Evolutionary conservation across 2,888 invertebrate genomes (phyloP).

Genomic region (Drosophila neotestacea): DNA sequence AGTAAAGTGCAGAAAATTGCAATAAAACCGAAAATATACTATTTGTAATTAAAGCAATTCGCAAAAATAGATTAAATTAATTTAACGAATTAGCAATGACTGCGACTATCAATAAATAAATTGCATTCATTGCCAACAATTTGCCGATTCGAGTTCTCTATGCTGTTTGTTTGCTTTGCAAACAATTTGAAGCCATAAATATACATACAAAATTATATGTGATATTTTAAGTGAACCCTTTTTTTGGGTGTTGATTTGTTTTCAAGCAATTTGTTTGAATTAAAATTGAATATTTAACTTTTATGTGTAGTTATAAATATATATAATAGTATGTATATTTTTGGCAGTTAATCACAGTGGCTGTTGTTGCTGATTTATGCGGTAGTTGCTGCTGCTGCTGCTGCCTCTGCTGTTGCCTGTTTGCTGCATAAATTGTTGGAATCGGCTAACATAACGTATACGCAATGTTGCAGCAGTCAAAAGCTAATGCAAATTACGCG

Average conservation of each 20-base stretch:
- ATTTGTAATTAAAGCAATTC: neutral
- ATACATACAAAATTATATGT: no score
- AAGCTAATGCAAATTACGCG: conserved; percentile 43
- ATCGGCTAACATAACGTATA: conserved; percentile 32
- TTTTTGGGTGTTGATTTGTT: neutral
- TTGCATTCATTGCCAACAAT: neutral
- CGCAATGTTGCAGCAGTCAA: conserved; percentile 22
- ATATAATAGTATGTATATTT: neutral
- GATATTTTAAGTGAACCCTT: neutral
- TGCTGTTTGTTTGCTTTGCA: neutral
- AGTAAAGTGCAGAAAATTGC: neutral
- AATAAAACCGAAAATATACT: neutral
- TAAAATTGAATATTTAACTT: conserved; percentile 8
- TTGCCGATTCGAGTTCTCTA: neutral
- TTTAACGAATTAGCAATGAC: neutral
- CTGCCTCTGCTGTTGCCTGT: conserved; percentile 1
- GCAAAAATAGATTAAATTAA: conserved; percentile 6
- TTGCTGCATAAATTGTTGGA: conserved; percentile 34
- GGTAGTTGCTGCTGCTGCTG: neutral
- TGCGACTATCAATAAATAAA: conserved; percentile 1
- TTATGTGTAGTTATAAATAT: no score
- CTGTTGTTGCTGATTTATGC: conserved; percentile 14
- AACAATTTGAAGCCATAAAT: neutral
- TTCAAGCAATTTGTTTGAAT: conserved; percentile 6
- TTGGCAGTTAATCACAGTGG: conserved; percentile 4